Percentiles rank a stretch among this genome's conserved stretches.
phyloP scores from a whole-genome alignment of 1,140 invertebrate species.

The Diorhabda elongata region DNA sequence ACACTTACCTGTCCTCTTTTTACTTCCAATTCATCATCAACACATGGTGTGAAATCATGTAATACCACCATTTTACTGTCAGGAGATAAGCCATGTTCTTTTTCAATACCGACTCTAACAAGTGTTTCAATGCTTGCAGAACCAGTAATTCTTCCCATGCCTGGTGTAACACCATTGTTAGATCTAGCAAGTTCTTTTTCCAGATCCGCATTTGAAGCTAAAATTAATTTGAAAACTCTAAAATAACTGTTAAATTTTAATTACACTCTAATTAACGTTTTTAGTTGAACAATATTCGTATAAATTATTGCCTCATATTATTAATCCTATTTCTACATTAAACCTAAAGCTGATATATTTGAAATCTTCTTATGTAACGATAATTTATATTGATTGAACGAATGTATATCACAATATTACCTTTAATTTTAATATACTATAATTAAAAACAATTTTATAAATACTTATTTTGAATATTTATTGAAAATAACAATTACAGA shows the following conservation, averaged over 20 bases:
- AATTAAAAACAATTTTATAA: no score
- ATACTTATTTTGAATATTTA: no score
- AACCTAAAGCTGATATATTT: no score
- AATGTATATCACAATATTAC: no score
- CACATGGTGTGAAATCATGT: conserved; percentile 91
- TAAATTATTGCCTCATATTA: no score
- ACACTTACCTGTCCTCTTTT: conserved; percentile 56
- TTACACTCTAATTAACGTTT: no score
- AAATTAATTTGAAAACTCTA: not conserved
- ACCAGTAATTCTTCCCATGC: conserved; percentile 86
- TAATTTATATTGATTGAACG: no score
- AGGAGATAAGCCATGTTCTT: conserved; percentile 85
- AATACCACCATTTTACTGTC: conserved; percentile 94
- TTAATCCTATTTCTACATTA: no score
- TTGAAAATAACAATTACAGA: no score
- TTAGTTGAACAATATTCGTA: no score
- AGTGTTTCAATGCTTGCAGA: conserved; percentile 92
- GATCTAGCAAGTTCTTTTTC: conserved; percentile 69
- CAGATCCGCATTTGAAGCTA: conserved; percentile 61
- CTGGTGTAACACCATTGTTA: conserved; percentile 56
- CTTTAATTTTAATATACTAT: not conserved
- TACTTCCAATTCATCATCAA: conserved; percentile 86
- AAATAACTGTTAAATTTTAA: no score
- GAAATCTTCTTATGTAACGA: no score
- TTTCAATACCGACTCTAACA: conserved; percentile 89